Evolutionary conservation across 2,888 invertebrate genomes (phyloP), one percentile per base, ranked within the genome.

Genomic region (Oscheius sp.): DNA sequence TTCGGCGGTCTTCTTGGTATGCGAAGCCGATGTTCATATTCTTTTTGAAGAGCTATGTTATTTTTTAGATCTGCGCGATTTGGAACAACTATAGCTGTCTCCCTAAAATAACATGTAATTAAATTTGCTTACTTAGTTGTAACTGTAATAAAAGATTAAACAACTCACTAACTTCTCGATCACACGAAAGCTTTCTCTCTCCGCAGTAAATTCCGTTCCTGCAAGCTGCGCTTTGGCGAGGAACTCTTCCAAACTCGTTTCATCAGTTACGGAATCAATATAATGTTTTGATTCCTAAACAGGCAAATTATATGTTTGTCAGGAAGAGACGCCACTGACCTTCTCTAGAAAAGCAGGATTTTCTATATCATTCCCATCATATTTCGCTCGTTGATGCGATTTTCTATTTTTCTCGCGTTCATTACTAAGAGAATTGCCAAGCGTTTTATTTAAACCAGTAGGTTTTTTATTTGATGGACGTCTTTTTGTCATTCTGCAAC

Each of bases 181-280:
- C 58, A 86, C 79, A 49, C 81, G 83, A 61, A 85, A 78, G 46
- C 82, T 80, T 55, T 84, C 76, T 69, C 84, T 83, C 86, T 92
- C 91, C 83, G 91, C 90, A 16, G 89, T 93, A 89, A 97, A 99
- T 89, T 98, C 96, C 0, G 94, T 94, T 49, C 95, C 94, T 0
- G 97, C 96, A 73, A 99, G 90, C 89, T 96, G 94, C 0, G 98
- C 98, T 0, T 95, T 97, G 0, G 95, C 93, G 2, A 99, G 91
- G 89, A 99, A 98, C 87, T 97, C 98, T 90, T 97, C 95, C 76
- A 98, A 74, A 64, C 81, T 82, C 5, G 84, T 83, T 68, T 88
- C 87, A 46, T 88, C 85, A 1, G 86, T 87, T 16, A 85, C 79
- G 0, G 87, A 87, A 46, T 84, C 86, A 49, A 87, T 76, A 68